These are phyloP conservation scores for Lasioglossum oenotherae DNA, from an alignment of 2,888 invertebrate species.

Conservation along the genomic window DNA sequence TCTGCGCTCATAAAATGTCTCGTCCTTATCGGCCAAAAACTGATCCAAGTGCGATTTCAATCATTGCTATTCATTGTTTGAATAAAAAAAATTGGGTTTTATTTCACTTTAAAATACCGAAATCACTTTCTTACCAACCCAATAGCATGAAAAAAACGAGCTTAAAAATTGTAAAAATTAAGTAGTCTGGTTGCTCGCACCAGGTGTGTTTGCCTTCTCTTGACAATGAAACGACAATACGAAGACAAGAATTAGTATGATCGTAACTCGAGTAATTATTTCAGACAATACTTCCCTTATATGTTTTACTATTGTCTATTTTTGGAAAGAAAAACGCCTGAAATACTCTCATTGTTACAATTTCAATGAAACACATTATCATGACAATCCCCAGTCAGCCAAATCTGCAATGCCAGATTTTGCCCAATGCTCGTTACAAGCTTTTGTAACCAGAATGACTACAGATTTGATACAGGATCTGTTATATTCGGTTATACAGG, in stretches of 20 bases:
- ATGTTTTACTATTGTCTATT: background rate
- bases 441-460: background rate
- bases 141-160: background rate
- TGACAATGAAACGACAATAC: background rate
- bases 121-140: no score
- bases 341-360: background rate
- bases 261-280: background rate
- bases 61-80: no score
- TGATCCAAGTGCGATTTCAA: no score
- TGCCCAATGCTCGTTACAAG: background rate
- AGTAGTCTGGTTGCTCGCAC: background rate
- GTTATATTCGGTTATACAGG: background rate
- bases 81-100: no score
- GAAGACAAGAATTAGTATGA: background rate
- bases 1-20: no score
- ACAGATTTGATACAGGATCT: background rate
- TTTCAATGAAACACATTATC: background rate
- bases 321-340: background rate
- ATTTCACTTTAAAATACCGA: no score
- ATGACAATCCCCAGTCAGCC: background rate
- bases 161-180: background rate
- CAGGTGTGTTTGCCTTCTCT: background rate
- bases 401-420: background rate
- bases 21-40: no score
- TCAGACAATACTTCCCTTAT: background rate